Evolutionary conservation across 2,888 invertebrate genomes (phyloP).

Genomic region (Criorhina ranunculi): DNA sequence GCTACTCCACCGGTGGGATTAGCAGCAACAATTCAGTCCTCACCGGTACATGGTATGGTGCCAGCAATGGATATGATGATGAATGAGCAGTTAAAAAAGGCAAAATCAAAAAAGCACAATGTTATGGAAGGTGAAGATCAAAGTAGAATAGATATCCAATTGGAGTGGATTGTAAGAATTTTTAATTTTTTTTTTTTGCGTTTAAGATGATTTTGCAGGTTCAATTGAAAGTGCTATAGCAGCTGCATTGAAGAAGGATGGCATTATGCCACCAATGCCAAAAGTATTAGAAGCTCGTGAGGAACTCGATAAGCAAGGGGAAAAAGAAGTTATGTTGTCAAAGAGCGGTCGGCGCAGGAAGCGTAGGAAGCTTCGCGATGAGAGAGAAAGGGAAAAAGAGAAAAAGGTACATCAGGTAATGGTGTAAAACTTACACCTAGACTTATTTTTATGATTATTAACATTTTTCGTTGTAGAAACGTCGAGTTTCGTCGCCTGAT

Average conservation of each 20-base stretch:
- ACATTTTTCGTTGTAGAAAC: conserved; percentile 68
- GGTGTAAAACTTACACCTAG: too few relatives aligned
- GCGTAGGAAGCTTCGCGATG: conserved; percentile 82
- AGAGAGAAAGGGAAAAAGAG: conserved; percentile 81
- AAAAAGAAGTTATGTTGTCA: conserved; percentile 77
- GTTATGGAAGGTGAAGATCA: conserved; percentile 30
- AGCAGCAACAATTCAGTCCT: conserved; percentile 39
- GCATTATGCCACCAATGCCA: conserved; percentile 83
- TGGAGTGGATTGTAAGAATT: not conserved
- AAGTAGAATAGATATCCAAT: not conserved
- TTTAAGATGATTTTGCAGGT: conserved; percentile 90
- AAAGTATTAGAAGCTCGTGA: conserved; percentile 85
- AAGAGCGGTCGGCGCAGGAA: conserved; percentile 82
- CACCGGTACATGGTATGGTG: conserved; percentile 9
- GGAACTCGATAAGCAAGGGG: conserved; percentile 86
- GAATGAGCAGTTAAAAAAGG: conserved; percentile 38
- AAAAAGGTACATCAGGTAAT: conserved; percentile 76
- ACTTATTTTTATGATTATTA: too few relatives aligned
- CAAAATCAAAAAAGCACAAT: conserved; percentile 52
- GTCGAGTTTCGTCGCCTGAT: conserved; percentile 74
- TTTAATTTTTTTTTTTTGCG: conserved; percentile 17
- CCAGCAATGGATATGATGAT: conserved; percentile 13
- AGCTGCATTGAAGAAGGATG: conserved; percentile 90
- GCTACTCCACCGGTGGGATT: conserved; percentile 1
- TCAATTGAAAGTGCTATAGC: conserved; percentile 92